These are phyloP conservation scores for Centruroides sculpturatus DNA, from an alignment of 1,140 invertebrate species.

Conservation along the genomic window DNA sequence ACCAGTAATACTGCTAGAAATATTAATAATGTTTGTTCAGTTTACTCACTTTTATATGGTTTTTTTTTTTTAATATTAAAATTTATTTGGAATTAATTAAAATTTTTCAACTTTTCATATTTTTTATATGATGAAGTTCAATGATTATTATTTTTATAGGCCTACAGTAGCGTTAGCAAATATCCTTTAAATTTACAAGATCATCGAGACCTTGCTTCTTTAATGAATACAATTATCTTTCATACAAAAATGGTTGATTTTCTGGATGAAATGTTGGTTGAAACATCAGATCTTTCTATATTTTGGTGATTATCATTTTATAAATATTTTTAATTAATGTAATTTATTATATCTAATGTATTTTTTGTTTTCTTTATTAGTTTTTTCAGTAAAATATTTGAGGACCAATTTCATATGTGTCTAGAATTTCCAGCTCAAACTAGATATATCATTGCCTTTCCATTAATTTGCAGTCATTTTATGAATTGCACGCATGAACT, in stretches of 20 bases:
- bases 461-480: conserved; percentile 93
- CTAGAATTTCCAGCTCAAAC: conserved; percentile 96
- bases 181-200: conserved; percentile 68
- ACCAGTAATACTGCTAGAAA: too few relatives aligned
- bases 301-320: conserved; percentile 49
- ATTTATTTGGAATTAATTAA: not conserved
- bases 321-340: not conserved
- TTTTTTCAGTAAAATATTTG: conserved; percentile 93
- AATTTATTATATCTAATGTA: conserved; percentile 1
- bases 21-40: too few relatives aligned
- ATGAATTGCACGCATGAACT: conserved; percentile 94
- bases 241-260: conserved; percentile 98
- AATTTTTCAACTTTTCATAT: too few relatives aligned
- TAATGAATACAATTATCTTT: conserved; percentile 91
- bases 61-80: not conserved
- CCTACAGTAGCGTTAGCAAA: conserved; percentile 77
- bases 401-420: conserved; percentile 97
- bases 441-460: conserved; percentile 93
- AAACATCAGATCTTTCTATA: conserved; percentile 91
- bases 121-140: too few relatives aligned
- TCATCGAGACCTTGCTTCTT: conserved; percentile 68
- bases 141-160: conserved; percentile 28
- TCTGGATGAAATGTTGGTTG: conserved; percentile 90
- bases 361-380: conserved; percentile 27
- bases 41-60: not conserved